Conservation (phyloP, 2,888 invertebrate genomes). For the Xanthorhoe spadicearia region DNA sequence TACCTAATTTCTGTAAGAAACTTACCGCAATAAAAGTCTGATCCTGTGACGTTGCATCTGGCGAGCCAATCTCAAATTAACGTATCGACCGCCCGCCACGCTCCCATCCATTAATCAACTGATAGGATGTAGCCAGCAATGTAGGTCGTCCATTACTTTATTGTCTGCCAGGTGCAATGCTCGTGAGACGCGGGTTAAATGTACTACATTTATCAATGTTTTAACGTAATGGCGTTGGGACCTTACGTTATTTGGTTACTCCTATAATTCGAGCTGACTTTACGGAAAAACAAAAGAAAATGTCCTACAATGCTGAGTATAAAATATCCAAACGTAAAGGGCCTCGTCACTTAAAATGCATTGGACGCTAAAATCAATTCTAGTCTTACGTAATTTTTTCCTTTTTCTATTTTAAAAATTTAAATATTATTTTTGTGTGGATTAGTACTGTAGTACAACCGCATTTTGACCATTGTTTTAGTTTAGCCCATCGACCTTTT, state of each 20-base stretch:
- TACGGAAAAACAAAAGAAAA: neutral
- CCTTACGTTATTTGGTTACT: conserved; percentile 13
- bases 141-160: conserved; percentile 68
- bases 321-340: too few relatives aligned
- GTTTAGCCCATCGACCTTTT: neutral
- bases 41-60: conserved; percentile 33
- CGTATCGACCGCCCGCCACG: conserved; percentile 57
- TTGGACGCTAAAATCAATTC: too few relatives aligned
- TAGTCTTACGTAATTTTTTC: too few relatives aligned
- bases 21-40: conserved; percentile 27
- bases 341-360: too few relatives aligned
- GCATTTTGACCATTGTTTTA: too few relatives aligned
- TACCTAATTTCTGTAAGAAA: conserved; percentile 10
- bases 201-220: conserved; percentile 61
- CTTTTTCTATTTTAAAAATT: too few relatives aligned
- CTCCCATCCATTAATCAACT: conserved; percentile 65
- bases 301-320: too few relatives aligned
- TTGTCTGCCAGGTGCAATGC: conserved; percentile 65
- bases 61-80: conserved; percentile 56
- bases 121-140: conserved; percentile 61
- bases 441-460: too few relatives aligned
- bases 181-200: conserved; percentile 41
- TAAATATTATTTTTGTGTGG: too few relatives aligned
- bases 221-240: conserved; percentile 54
- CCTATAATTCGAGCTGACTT: neutral